Evolutionary conservation across 1,140 invertebrate genomes (phyloP), one percentile per base, ranked within the genome.

Genomic region (Tetranychus urticae): DNA sequence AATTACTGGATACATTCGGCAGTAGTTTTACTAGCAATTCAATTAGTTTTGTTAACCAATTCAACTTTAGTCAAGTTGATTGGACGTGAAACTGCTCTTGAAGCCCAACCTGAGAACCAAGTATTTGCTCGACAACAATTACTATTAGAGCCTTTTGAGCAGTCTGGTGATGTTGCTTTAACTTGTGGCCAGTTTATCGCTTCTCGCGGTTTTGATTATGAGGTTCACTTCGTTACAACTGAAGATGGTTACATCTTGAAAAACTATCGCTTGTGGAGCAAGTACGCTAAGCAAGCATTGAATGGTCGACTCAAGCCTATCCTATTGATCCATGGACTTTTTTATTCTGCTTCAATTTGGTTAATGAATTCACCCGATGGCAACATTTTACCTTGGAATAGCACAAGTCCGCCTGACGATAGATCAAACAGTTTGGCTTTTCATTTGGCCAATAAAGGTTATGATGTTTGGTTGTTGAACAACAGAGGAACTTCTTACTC

Each of bases 361-460:
- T 54, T 34, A 5, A 54, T 31, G 50, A 5, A 31, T 34, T 23
- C 50, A 14, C 5, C 5, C 14, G 50, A 34, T 54, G n/a, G n/a
- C 14, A 0, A 54, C n/a, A 34, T 34, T 54, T 34, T 54, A 31
- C 50, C 34, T 7, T 54, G 50, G 50, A 14, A 14, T 5, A 5
- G 10, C 5, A 42, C 5, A 5, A 5, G 10, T 42, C 39, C 39
- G 10, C 39, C 39, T 0, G 10, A 42, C 10, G 35, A 39, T 12
- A 33, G 34, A 36, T 39, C 35, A 31, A 64, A 64, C 10, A 47
- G 61, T 65, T 10, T 64, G 69, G 75, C 69, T 5, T 75, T 71
- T 60, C 62, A 73, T 39, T 68, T 77, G 10, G 73, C 76, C 48
- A 75, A 80, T 66, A 74, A 71, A 4, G 73, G 74, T 4, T 74